Evolutionary conservation across 2,888 invertebrate genomes (phyloP).

Genomic region (Dryomyza anilis): DNA sequence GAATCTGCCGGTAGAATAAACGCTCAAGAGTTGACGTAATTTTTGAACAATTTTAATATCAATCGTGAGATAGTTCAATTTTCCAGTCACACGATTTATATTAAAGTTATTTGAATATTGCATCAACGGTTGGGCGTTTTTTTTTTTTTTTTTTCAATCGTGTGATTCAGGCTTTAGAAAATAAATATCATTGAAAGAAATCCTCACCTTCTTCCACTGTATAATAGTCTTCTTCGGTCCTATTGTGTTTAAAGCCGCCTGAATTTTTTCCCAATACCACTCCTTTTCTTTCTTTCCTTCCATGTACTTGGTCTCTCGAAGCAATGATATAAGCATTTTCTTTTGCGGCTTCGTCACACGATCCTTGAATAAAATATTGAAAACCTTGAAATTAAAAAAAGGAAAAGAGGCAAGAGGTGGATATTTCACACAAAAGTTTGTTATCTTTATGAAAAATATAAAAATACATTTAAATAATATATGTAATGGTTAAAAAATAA

Average conservation of each 20-base stretch:
- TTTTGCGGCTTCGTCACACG: slow-evolving; percentile 60
- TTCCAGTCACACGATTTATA: too few species aligned
- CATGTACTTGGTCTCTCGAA: slow-evolving; percentile 59
- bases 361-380: slow-evolving; percentile 55
- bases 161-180: too few species aligned
- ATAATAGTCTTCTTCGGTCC: slow-evolving; percentile 59
- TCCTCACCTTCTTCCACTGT: slow-evolving; percentile 59
- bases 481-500: neutral
- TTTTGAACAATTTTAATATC: too few species aligned
- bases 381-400: slow-evolving; percentile 46
- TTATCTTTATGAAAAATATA: slow-evolving; percentile 21
- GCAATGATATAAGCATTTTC: slow-evolving; percentile 57
- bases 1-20: too few species aligned
- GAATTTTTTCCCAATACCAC: slow-evolving; percentile 60
- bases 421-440: slow-evolving; percentile 43
- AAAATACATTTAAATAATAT: neutral
- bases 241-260: slow-evolving; percentile 57
- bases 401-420: slow-evolving; percentile 41
- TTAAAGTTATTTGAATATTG: too few species aligned
- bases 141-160: too few species aligned
- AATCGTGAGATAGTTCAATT: too few species aligned
- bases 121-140: too few species aligned
- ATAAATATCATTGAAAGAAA: too few species aligned
- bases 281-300: slow-evolving; percentile 60
- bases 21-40: too few species aligned